These are phyloP conservation scores for Xyrauchen texanus DNA, from an alignment of 2,113 vertebrate genomes.

Conservation along the genomic window DNA sequence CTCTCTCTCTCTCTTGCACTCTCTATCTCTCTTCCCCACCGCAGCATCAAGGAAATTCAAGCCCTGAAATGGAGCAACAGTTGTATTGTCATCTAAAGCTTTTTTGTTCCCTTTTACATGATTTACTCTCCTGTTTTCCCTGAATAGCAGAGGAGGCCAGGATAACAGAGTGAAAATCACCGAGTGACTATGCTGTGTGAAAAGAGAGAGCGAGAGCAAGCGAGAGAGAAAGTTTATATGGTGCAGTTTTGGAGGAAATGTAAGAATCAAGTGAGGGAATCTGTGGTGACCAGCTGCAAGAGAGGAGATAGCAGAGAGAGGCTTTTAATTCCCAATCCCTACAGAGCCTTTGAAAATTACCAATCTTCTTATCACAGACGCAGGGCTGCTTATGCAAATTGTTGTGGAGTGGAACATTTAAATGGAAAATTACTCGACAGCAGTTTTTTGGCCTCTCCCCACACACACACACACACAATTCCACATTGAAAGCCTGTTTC, in stretches of 20 bases:
- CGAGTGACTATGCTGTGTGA: constrained; percentile 44
- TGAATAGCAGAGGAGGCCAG: constrained; percentile 62
- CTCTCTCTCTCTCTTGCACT: constrained; percentile 30
- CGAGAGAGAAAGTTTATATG: constrained; percentile 76
- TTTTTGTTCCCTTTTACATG: constrained; percentile 63
- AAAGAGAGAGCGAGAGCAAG: constrained; percentile 7
- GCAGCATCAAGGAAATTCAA: constrained; percentile 50
- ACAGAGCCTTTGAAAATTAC: constrained; percentile 87
- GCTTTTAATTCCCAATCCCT: constrained; percentile 87
- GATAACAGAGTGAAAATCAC: constrained; percentile 37
- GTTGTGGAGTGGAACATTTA: constrained; percentile 86
- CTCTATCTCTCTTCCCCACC: constrained; percentile 23
- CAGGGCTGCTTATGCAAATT: constrained; percentile 85
- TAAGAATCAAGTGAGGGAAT: constrained; percentile 76
- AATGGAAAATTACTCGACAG: constrained; percentile 86
- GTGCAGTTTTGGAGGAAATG: constrained; percentile 76
- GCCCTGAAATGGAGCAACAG: constrained; percentile 63
- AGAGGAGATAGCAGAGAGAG: constrained; percentile 81
- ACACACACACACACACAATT: constrained; percentile 53
- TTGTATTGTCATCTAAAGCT: constrained; percentile 66
- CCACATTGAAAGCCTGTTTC: constrained; percentile 80
- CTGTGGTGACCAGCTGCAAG: constrained; percentile 82
- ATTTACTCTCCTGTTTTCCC: constrained; percentile 68
- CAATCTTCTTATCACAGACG: constrained; percentile 86
- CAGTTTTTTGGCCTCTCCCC: constrained; percentile 64